Evolutionary conservation across 2,113 vertebrate species (phyloP).

Genomic region (Prinia subflava): DNA sequence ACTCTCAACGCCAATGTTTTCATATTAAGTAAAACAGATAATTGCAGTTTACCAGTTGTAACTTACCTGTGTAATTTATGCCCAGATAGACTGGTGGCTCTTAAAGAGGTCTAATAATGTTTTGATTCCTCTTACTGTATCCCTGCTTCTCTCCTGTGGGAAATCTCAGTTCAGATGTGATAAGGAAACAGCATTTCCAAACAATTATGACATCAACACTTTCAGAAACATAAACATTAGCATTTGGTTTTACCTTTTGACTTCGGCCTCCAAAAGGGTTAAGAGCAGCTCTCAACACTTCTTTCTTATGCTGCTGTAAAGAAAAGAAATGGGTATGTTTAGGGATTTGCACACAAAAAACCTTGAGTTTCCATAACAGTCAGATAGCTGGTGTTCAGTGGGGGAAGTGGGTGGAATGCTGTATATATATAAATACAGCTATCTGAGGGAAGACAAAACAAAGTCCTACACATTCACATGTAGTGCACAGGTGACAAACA

Average conservation of each 20-base stretch:
- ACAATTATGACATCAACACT: background rate
- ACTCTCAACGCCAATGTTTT: conserved; percentile 40
- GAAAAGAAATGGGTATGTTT: conserved; percentile 62
- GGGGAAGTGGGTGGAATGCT: conserved; percentile 18
- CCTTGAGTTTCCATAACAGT: conserved; percentile 36
- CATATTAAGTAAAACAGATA: conserved; percentile 48
- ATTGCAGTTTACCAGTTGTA: conserved; percentile 3
- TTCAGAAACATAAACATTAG: background rate
- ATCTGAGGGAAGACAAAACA: conserved; percentile 41
- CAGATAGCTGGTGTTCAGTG: conserved; percentile 18
- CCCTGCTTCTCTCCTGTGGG: background rate
- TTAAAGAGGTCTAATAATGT: conserved; percentile 24
- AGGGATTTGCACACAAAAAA: conserved; percentile 23
- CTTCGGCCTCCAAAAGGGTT: conserved; percentile 58
- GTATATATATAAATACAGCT: conserved; percentile 45
- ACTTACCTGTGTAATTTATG: conserved; percentile 42
- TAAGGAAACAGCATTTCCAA: conserved; percentile 2
- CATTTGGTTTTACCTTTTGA: conserved; percentile 64
- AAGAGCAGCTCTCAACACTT: conserved; percentile 70
- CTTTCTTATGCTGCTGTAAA: conserved; percentile 65
- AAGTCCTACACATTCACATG: background rate
- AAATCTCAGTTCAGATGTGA: conserved; percentile 5
- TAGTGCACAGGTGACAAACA: background rate
- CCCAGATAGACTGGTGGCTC: conserved; percentile 14
- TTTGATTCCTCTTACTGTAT: background rate